These are phyloP conservation scores for Brachyalestes nurse DNA, from an alignment of 2,797 vertebrate species.

Conservation along the genomic window DNA sequence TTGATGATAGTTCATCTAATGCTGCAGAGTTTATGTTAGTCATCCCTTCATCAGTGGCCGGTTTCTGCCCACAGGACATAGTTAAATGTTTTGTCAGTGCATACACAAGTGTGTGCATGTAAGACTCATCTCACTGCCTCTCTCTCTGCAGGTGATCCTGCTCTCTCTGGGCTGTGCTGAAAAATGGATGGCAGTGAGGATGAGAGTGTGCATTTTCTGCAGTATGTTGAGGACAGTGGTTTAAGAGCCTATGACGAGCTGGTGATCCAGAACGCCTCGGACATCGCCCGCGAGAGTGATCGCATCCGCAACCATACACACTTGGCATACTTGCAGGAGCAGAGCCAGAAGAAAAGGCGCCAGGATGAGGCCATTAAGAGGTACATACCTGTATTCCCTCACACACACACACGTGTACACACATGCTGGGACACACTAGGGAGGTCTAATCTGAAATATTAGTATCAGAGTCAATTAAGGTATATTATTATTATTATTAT, in stretches of 20 bases:
- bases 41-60: too few relatives aligned
- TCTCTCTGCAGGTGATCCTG: conserved; percentile 70
- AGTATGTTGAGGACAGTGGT: conserved; percentile 94
- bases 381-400: conserved; percentile 63
- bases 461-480: too few relatives aligned
- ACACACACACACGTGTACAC: too few relatives aligned
- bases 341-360: conserved; percentile 90
- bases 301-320: conserved; percentile 92
- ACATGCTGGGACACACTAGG: neutral
- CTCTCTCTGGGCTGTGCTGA: conserved; percentile 69
- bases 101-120: too few relatives aligned
- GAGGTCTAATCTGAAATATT: neutral
- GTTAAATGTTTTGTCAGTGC: too few relatives aligned
- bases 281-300: conserved; percentile 84
- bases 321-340: conserved; percentile 93
- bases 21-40: too few relatives aligned
- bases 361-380: conserved; percentile 95
- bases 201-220: conserved; percentile 88
- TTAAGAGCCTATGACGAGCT: conserved; percentile 92
- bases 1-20: too few relatives aligned
- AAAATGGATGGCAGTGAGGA: conserved; percentile 86
- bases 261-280: conserved; percentile 94
- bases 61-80: too few relatives aligned
- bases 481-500: too few relatives aligned
- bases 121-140: too few relatives aligned